Evolutionary conservation across 2,113 vertebrate species (phyloP), one percentile per base, ranked within the genome.

Genomic region (Nesogale talazaci): DNA sequence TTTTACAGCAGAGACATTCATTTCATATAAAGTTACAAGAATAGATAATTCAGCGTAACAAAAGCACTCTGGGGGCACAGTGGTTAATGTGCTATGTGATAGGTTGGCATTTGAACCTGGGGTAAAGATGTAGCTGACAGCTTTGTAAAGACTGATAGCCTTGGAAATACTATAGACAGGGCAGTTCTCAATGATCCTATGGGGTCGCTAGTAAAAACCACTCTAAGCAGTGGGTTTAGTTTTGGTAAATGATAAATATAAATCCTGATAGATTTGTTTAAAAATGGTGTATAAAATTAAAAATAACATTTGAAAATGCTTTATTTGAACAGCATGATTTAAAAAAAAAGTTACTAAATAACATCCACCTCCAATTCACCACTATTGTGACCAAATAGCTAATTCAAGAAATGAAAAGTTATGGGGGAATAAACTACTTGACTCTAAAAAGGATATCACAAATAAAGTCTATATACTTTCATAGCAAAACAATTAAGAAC

Each of bases 221-320:
- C 25, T 65, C 25, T 10, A 27, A 65, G 22, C 63, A 65, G 63
- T 65, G 63, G 63, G 23, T 65, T 65, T 25, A 25, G 63, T 25
- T 65, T 29, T 65, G 63, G 63, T 65, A 10, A 65, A 29, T 61
- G 59, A 61, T 22, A 65, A 25, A 65, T 29, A 2, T 52, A 52
- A 52, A 52, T 52, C 14, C 14, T 29, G 40, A 75, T 25, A 75
- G 40, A 14, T 40, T 25, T 40, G 34, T 11, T 40, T 40, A 94
- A 87, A 88, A 85, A 56, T 36, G 69, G 69, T 86, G 93, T 1
- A 91, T 75, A 78, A 90, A 96, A 56, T 75, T 81, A 85, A 31
- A 82, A 20, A 65, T 9, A 25, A 65, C 83, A 86, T 82, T 89
- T 72, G 9, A 93, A 90, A 91, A 70, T 6, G 34, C 4, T 63